Evolutionary conservation across 2,888 invertebrate species (phyloP), one percentile per base, ranked within the genome.

Genomic region (Hydraecia micacea): DNA sequence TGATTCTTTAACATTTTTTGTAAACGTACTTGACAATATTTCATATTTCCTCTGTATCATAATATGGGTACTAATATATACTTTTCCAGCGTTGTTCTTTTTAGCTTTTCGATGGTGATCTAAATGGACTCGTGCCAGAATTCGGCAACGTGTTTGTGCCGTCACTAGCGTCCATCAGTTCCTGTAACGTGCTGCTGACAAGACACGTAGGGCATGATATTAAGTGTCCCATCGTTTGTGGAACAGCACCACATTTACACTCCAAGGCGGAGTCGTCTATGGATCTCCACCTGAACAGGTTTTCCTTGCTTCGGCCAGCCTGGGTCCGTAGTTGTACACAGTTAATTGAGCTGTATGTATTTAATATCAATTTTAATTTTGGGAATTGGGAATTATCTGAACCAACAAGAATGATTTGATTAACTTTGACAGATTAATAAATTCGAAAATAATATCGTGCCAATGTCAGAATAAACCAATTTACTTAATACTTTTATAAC

Each of bases 401-500:
- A 58, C n/a, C 28, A n/a, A 21, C 15, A 52, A 65, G 46, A 42
- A 75, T 36, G n/a, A 60, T 42, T 74, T 36, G 8, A 58, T 65
- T 65, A 36, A 1, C 3, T 79, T 39, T 58, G 46, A 39, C 25
- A 32, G n/a, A 49, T 49, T 55, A 28, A 75, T 46, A 18, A 21
- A 66, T 75, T 62, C 1, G 5, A 65, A n/a, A 58, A 32, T 52
- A 80, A 80, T 42, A 60, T 52, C 21, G 1, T 52, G 21, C 21
- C 21, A 32, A 66, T 52, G 42, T 66, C 58, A 58, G 15, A 52
- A 32, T 60, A 73, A 49, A 73, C 7, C 66, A 36, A 36, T 66
- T 75, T 55, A 72, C 15, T 46, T 39, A 42, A 15, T 52, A 58
- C 36, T 60, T 66, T 58, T 52, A n/a, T 52, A 73, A 80, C 39